phyloP scores from a whole-genome alignment of 1,140 invertebrate genomes.

The Meteorus sp. region DNA sequence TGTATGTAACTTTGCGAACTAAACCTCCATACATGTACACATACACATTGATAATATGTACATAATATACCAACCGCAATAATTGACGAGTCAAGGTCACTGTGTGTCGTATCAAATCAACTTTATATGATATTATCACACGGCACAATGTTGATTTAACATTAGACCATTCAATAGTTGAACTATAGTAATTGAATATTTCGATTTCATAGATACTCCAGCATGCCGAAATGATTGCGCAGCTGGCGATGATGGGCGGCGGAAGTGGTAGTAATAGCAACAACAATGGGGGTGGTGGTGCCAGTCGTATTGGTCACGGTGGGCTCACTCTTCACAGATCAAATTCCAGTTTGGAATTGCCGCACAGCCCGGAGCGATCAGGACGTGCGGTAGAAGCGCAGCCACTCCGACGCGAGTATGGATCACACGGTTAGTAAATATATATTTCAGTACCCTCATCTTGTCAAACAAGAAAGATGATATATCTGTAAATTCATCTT shows the following conservation, averaged over 20 bases:
- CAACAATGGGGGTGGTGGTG: conserved; percentile 34
- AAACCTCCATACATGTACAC: not conserved
- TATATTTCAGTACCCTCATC: not conserved
- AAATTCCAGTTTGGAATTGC: conserved; percentile 71
- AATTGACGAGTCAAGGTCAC: too few relatives aligned
- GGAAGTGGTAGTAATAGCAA: conserved; percentile 38
- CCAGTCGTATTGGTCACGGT: conserved; percentile 46
- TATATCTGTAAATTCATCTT: not conserved
- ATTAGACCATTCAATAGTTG: too few relatives aligned
- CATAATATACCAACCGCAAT: too few relatives aligned
- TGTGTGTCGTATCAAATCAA: too few relatives aligned
- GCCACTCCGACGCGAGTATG: conserved; percentile 56
- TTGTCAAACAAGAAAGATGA: conserved; percentile 1
- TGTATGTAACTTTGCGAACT: not conserved
- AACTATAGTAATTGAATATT: too few relatives aligned
- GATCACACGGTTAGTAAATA: conserved; percentile 50
- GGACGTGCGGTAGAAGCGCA: conserved; percentile 49
- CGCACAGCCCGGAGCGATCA: conserved; percentile 58
- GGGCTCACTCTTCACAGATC: conserved; percentile 63
- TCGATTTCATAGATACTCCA: conserved; percentile 32
- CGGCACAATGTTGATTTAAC: too few relatives aligned
- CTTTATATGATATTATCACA: too few relatives aligned
- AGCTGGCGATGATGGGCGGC: conserved; percentile 51
- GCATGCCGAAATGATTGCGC: conserved; percentile 60
- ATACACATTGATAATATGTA: not conserved